Evolutionary conservation across 2,113 vertebrate species (phyloP).

Genomic region (Protobothrops flavoviridis): DNA sequence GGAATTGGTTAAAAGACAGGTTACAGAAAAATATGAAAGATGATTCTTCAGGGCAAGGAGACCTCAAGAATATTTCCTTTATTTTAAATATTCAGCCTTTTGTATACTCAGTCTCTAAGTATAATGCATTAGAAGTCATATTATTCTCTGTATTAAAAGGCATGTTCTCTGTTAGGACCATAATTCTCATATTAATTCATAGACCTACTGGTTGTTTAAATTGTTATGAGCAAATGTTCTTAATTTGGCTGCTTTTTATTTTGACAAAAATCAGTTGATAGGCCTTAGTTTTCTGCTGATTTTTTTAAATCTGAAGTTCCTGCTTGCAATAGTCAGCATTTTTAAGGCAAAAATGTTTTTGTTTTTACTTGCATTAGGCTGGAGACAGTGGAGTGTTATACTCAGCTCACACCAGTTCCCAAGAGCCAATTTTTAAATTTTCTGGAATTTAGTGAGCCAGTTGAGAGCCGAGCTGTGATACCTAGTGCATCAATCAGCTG

Average conservation of each 20-base stretch:
- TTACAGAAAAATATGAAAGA: background rate
- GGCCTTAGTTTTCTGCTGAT: background rate
- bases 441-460: too few species aligned
- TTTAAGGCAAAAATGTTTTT: background rate
- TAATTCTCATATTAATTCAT: background rate
- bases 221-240: background rate
- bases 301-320: background rate
- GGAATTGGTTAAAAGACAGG: background rate
- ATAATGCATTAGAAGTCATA: background rate
- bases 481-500: too few species aligned
- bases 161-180: background rate
- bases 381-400: too few species aligned
- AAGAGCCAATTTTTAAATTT: too few species aligned
- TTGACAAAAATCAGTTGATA: background rate
- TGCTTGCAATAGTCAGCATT: background rate
- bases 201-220: background rate
- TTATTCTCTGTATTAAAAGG: background rate
- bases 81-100: background rate
- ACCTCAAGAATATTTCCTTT: background rate
- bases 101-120: background rate
- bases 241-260: background rate
- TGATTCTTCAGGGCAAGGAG: background rate
- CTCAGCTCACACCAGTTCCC: too few species aligned
- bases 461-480: too few species aligned
- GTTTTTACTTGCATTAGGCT: too few species aligned